Base-by-base conservation (phyloP, 1,140 invertebrate genomes). In the Nilaparvata lugens region DNA sequence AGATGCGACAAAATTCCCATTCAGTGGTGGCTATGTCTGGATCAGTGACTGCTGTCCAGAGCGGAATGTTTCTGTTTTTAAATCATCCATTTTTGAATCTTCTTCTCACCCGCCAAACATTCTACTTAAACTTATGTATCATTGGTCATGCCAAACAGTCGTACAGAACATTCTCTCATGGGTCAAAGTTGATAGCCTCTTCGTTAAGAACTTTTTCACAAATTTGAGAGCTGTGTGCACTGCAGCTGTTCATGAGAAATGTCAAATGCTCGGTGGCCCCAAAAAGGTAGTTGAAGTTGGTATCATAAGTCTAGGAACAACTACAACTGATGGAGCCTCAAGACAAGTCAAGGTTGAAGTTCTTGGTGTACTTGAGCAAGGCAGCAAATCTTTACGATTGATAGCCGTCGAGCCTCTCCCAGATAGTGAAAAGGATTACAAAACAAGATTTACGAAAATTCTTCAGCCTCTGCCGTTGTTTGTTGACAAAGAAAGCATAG, bases 341-440 rank as follows among this genome's bases (percentile, higher is more conserved):
- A 78, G 88, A 53, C 88, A 92, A 71, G 87, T 93, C 0, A 91
- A 92, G 73, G 89, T 94, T 6, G 90, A 94, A 75, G 89, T 94
- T 23, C 75, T 94, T 6, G 90, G 90, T 14, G 83, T 92, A n/a
- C 76, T 91, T 24, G 89, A 93, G 74, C 79, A 83, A 42, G 74
- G 81, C 21, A 80, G 80, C n/a, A 89, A 88, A 66, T 75, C 83
- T 14, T 78, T 93, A 58, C 78, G 89, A 19, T 75, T 94, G 16
- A 78, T 88, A 60, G 89, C 90, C 0, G 86, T 91, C 1, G 90
- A 93, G 66, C 89, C 89, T 0, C 72, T 88, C 48, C 78, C 61
- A 63, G 64, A 60, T 25, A 38, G 28, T 3, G 87, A 90, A 69
- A 79, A 83, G 58, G 88, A 88, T 66, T 87, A 86, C 64, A 89